A percentile compares a stretch with the other conserved stretches of the same genome.
Evolutionary conservation across 2,888 invertebrate genomes (phyloP).

Genomic region (Dolomedes plantarius): DNA sequence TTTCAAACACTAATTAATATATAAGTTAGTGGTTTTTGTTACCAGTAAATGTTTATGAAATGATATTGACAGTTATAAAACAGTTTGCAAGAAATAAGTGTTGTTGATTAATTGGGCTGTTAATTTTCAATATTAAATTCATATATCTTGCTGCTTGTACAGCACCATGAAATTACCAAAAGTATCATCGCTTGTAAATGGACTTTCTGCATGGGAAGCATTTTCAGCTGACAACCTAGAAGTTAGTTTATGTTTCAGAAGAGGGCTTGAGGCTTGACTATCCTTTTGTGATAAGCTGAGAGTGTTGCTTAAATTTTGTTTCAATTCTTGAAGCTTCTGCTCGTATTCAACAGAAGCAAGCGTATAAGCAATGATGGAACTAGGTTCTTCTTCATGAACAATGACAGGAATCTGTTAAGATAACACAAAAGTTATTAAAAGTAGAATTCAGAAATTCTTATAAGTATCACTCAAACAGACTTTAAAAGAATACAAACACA

Average conservation of each 20-base stretch:
- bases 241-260: slow-evolving; percentile 53
- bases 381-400: slow-evolving; percentile 87
- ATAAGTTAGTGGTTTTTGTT: too few species aligned
- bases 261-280: slow-evolving; percentile 67
- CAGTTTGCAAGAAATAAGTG: too few species aligned
- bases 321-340: slow-evolving; percentile 80
- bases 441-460: too few species aligned
- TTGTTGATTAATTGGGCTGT: too few species aligned
- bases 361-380: slow-evolving; percentile 90
- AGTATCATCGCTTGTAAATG: slow-evolving; percentile 51
- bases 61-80: too few species aligned
- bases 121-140: too few species aligned
- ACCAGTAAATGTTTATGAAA: too few species aligned
- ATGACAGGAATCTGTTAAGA: slow-evolving; percentile 78
- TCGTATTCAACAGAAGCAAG: slow-evolving; percentile 85
- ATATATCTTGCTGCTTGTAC: too few species aligned
- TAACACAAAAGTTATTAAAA: neutral
- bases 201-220: slow-evolving; percentile 26
- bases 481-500: too few species aligned
- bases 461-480: too few species aligned
- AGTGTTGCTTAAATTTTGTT: slow-evolving; percentile 61
- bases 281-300: slow-evolving; percentile 56
- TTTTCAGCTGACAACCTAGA: slow-evolving; percentile 44
- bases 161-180: slow-evolving; percentile 34
- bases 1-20: too few species aligned